Percentiles rank a stretch among this genome's conserved stretches.
Evolutionary conservation across 2,113 vertebrate species (phyloP).

Genomic region (Nerophis ophidion): DNA sequence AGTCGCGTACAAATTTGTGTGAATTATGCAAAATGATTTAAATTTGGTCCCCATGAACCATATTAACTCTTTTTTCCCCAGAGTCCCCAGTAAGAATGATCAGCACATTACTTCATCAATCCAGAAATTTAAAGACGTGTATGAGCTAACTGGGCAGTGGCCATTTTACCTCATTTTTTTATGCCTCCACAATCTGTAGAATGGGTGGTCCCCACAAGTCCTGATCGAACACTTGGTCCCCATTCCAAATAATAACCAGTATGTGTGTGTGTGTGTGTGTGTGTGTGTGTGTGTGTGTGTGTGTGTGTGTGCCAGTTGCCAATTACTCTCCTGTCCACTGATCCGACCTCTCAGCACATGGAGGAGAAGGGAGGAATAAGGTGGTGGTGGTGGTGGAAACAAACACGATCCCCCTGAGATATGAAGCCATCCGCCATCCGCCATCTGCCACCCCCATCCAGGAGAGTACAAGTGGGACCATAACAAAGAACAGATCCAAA

Average conservation of each 20-base stretch:
- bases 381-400: conserved; percentile 37
- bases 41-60: too few species aligned
- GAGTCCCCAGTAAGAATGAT: too few species aligned
- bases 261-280: conserved; percentile 3
- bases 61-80: too few species aligned
- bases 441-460: conserved; percentile 42
- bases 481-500: conserved; percentile 24
- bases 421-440: conserved; percentile 70
- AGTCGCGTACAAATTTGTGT: too few species aligned
- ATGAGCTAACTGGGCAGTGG: too few species aligned
- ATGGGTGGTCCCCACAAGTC: too few species aligned
- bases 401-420: conserved; percentile 61
- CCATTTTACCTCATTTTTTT: too few species aligned
- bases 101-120: too few species aligned
- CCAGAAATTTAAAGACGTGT: too few species aligned
- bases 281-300: conserved; percentile 30
- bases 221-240: too few species aligned
- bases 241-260: too few species aligned
- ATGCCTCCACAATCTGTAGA: too few species aligned
- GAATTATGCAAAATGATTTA: conserved; percentile 69
- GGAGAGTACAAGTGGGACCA: conserved; percentile 22
- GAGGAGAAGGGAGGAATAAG: conserved; percentile 12
- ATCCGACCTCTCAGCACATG: conserved; percentile 60
- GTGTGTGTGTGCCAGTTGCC: conserved; percentile 62
- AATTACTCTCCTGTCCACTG: conserved; percentile 76